Conservation (phyloP, 2,888 invertebrate genomes). For the Thereva unica region DNA sequence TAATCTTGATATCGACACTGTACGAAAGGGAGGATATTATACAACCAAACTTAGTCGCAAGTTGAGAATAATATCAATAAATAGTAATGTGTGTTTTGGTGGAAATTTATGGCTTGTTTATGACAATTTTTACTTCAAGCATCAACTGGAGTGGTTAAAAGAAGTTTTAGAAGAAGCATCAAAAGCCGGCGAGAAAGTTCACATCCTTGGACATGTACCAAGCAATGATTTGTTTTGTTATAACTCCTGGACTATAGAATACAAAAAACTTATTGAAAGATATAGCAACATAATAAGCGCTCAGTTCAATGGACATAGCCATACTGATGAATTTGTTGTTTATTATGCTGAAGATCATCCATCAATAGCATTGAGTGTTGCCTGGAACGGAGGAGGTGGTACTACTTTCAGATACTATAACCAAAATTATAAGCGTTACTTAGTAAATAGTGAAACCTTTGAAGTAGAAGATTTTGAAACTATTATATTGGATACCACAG, state of each 20-base stretch:
- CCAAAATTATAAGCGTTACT: slow-evolving; percentile 75
- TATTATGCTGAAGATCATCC: slow-evolving; percentile 61
- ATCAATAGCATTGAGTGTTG: slow-evolving; percentile 62
- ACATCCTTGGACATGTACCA: slow-evolving; percentile 79
- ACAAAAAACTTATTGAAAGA: slow-evolving; percentile 66
- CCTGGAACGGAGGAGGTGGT: slow-evolving; percentile 77
- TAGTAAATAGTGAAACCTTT: slow-evolving; percentile 64
- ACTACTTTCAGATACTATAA: slow-evolving; percentile 72
- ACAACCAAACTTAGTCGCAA: slow-evolving; percentile 67
- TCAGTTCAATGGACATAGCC: slow-evolving; percentile 79
- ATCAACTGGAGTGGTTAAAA: slow-evolving; percentile 76
- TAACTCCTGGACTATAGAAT: slow-evolving; percentile 70
- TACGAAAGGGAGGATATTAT: slow-evolving; percentile 72
- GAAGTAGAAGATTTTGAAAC: slow-evolving; percentile 66
- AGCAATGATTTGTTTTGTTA: slow-evolving; percentile 68
- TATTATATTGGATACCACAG: slow-evolving; percentile 72
- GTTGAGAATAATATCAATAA: slow-evolving; percentile 72
- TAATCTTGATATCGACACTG: slow-evolving; percentile 62
- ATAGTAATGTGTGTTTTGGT: slow-evolving; percentile 75
- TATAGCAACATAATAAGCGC: slow-evolving; percentile 72
- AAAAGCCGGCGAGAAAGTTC: slow-evolving; percentile 69
- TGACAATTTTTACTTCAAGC: slow-evolving; percentile 71
- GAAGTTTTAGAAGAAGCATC: slow-evolving; percentile 71
- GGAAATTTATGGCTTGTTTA: slow-evolving; percentile 75
- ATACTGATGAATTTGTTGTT: slow-evolving; percentile 69